Percentiles rank a stretch among this genome's conserved stretches.
These are phyloP conservation scores for Amphipyra tragopoginis DNA, from an alignment of 2,888 invertebrate species.

Conservation along the genomic window DNA sequence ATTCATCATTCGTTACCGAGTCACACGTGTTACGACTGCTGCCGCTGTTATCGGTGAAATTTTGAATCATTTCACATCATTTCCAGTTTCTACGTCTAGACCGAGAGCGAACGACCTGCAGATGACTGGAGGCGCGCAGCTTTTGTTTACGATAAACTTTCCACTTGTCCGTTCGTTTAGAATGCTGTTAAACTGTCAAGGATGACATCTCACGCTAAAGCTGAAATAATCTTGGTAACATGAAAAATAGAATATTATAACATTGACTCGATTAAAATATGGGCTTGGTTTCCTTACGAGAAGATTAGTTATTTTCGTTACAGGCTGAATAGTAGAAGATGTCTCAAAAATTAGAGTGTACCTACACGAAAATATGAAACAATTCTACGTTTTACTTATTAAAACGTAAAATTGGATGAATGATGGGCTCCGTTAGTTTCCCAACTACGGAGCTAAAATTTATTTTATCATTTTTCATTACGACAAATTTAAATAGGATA, in stretches of 20 bases:
- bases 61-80: constrained; percentile 58
- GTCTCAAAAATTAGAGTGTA: too few species aligned
- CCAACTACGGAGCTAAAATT: too few species aligned
- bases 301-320: background rate
- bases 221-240: background rate
- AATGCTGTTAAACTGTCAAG: constrained; percentile 14
- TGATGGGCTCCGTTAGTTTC: too few species aligned
- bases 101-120: constrained; percentile 30
- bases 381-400: too few species aligned
- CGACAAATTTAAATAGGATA: background rate
- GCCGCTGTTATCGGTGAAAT: constrained; percentile 60
- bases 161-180: constrained; percentile 23
- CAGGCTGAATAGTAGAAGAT: too few species aligned
- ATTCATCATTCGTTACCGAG: constrained; percentile 65
- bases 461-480: too few species aligned
- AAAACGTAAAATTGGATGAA: too few species aligned
- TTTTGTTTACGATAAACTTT: constrained; percentile 50
- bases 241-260: too few species aligned
- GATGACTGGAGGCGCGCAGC: constrained; percentile 16
- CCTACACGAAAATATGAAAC: too few species aligned
- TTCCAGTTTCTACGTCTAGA: constrained; percentile 62
- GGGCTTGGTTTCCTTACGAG: background rate
- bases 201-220: constrained; percentile 17
- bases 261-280: too few species aligned
- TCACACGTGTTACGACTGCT: constrained; percentile 62